phyloP scores from a whole-genome alignment of 2,113 vertebrate species.

The Myotis lucifugus region DNA sequence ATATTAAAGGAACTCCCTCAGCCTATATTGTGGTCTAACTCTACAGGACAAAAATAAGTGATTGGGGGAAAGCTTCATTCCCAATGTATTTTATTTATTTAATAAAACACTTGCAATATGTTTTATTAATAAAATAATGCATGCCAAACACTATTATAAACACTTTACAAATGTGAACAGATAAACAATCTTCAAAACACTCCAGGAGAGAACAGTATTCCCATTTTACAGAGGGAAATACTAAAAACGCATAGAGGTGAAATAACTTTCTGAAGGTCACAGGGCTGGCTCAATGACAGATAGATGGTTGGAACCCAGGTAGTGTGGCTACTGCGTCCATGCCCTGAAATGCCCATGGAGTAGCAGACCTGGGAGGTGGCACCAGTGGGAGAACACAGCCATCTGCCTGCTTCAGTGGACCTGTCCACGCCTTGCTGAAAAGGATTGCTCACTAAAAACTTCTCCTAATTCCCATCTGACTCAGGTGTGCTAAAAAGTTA shows the following conservation, averaged over 20 bases:
- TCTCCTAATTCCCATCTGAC: not conserved
- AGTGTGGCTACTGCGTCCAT: not conserved
- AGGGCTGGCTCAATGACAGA: not conserved
- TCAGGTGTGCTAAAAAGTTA: not conserved
- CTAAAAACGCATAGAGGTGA: not conserved
- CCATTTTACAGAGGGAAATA: conserved; percentile 4
- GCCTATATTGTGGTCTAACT: not conserved
- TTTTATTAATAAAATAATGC: not conserved
- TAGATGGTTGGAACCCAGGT: not conserved
- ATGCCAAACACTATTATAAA: not conserved
- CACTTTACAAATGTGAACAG: not conserved
- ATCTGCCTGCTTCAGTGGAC: accelerated
- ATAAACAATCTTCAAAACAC: not conserved
- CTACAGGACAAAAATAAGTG: not conserved
- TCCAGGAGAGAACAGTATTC: not conserved
- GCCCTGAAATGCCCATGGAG: not conserved
- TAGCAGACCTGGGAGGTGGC: not conserved
- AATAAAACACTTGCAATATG: not conserved
- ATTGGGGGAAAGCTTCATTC: not conserved
- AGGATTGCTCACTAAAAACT: not conserved
- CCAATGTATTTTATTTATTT: not conserved
- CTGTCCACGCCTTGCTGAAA: not conserved
- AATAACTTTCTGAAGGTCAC: not conserved
- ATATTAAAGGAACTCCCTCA: not conserved
- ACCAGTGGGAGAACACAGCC: not conserved